phyloP scores from a whole-genome alignment of 2,797 vertebrate genomes.

The Gymnocypris eckloni region DNA sequence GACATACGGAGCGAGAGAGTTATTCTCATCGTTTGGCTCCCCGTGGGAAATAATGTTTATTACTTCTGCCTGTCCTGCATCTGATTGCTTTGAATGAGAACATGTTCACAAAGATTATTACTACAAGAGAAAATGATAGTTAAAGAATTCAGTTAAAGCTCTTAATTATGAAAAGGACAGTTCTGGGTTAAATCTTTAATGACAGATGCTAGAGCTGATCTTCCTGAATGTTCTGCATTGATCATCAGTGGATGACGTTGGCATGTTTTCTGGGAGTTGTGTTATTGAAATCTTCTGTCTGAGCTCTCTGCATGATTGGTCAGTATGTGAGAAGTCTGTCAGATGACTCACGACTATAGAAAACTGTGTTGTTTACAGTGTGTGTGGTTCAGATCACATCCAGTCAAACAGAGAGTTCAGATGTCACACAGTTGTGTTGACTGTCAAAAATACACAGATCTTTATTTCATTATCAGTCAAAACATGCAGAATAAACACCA shows the following conservation, averaged over 20 bases:
- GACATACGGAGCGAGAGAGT: conserved; percentile 15
- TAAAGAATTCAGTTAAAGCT: not conserved
- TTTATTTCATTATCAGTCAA: not conserved
- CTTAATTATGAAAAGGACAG: not conserved
- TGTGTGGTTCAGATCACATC: not conserved
- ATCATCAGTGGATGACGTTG: not conserved
- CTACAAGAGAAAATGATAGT: not conserved
- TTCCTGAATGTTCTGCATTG: not conserved
- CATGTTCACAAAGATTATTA: not conserved
- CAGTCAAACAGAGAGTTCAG: not conserved
- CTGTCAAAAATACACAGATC: not conserved
- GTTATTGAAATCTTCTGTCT: not conserved
- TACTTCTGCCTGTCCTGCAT: not conserved
- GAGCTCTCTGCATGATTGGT: not conserved
- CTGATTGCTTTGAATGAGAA: not conserved
- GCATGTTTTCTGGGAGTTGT: not conserved
- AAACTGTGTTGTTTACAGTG: not conserved
- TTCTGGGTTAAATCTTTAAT: not conserved
- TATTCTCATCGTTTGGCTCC: conserved; percentile 27
- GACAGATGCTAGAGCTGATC: not conserved
- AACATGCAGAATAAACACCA: not conserved
- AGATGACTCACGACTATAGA: not conserved
- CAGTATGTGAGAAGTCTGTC: not conserved
- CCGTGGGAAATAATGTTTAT: conserved; percentile 52
- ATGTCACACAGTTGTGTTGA: not conserved